These are phyloP conservation scores for Thymallus thymallus DNA, from an alignment of 2,113 vertebrate genomes.

Conservation along the genomic window DNA sequence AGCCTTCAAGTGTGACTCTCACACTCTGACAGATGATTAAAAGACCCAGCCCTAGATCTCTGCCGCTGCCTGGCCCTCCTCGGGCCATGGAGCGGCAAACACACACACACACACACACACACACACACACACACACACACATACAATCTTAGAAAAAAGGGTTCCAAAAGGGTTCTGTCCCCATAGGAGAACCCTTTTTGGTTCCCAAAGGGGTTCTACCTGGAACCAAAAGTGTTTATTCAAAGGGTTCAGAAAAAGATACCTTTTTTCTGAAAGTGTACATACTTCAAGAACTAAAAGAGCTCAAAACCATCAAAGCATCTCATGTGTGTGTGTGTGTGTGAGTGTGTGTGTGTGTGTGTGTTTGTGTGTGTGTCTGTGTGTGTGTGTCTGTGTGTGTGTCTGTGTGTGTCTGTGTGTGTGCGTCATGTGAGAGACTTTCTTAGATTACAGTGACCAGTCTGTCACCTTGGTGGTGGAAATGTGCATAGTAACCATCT, in stretches of 20 bases:
- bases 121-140: constrained; percentile 1
- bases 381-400: not conserved
- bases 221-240: too few relatives aligned
- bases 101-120: constrained; percentile 2
- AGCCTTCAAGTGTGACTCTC: too few relatives aligned
- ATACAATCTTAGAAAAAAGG: not conserved
- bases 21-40: too few relatives aligned
- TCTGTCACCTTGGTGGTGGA: constrained; percentile 58
- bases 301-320: too few relatives aligned
- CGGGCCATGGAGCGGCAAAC: not conserved
- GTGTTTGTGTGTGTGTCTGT: not conserved
- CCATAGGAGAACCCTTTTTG: too few relatives aligned
- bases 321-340: constrained; percentile 3
- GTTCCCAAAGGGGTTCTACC: too few relatives aligned
- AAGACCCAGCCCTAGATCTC: too few relatives aligned
- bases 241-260: too few relatives aligned
- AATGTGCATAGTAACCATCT: constrained; percentile 37
- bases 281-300: too few relatives aligned
- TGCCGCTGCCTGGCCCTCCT: too few relatives aligned
- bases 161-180: too few relatives aligned
- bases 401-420: not conserved
- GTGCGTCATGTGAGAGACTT: not conserved
- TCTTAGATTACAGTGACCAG: constrained; percentile 41
- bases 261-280: too few relatives aligned
- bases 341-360: not conserved